Evolutionary conservation across 2,113 vertebrate species (phyloP), one percentile per base, ranked within the genome.

Genomic region (Lonchura striata): DNA sequence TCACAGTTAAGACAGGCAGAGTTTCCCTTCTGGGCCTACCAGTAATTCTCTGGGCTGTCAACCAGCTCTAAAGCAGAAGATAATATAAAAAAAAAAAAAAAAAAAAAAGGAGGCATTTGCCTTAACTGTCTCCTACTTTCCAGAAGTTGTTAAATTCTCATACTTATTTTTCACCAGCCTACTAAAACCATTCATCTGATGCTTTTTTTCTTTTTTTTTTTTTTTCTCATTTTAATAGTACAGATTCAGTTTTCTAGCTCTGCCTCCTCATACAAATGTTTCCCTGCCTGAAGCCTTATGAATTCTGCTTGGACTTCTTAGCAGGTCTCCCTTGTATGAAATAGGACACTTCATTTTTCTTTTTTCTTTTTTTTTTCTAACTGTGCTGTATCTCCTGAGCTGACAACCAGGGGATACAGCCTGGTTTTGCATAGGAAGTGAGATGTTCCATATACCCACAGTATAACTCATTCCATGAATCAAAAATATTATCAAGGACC

Each of bases 1-100:
- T 93, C 82, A 84, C 35, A 75, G 90, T 86, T 90, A 88, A 93
- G 86, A 90, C 37, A 78, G 64, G 60, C 60, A 82, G 76, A 91
- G 52, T 78, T 94, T 88, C 49, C 82, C 85, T 91, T 83, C 82
- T 78, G 92, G 90, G 69, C 63, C 60, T 64, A 82, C 88, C 85
- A 75, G n/a, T 86, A 94, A 64, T 83, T 65, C 85, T 86, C 69
- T 75, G 31, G 44, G 90, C 31, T 97, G 68, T 81, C 85, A 92
- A 90, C 35, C 20, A 88, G 61, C 44, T 85, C 53, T 78, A 57
- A 79, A 87, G n/a, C 9, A 25, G 20, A 89, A 85, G 31, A 56
- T 60, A 66, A 49, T 70, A 18, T 47, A 41, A 72, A 41, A 41
- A 65, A 77, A 61, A 21, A 72, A 41, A 41, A 65, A 77, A 61